Evolutionary conservation across 1,140 invertebrate genomes (phyloP).

Genomic region (Zaprionus tsacasi): DNA sequence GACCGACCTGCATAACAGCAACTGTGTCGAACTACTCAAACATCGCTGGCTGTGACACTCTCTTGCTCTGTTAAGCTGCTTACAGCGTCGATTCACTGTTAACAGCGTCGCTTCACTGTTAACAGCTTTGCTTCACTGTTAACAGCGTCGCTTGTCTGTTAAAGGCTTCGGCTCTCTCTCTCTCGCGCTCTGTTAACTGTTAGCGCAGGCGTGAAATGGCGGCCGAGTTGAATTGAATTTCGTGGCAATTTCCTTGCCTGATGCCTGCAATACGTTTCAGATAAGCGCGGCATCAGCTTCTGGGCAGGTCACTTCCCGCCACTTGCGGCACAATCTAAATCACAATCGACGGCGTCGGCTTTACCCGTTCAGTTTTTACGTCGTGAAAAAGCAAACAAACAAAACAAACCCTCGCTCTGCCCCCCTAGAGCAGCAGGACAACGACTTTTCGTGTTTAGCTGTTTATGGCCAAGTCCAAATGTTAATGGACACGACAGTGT

Average conservation of each 20-base stretch:
- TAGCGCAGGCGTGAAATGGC: slow-evolving; percentile 57
- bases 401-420: slow-evolving; percentile 51
- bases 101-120: slow-evolving; percentile 19
- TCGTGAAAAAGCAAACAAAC: slow-evolving; percentile 49
- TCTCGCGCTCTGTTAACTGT: slow-evolving; percentile 21
- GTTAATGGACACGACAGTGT: slow-evolving; percentile 30
- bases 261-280: slow-evolving; percentile 67
- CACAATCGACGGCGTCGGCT: slow-evolving; percentile 4
- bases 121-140: slow-evolving; percentile 20
- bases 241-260: slow-evolving; percentile 64
- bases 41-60: not conserved
- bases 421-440: slow-evolving; percentile 50
- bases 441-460: slow-evolving; percentile 55
- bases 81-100: slow-evolving; percentile 17
- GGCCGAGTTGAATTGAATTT: slow-evolving; percentile 62
- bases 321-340: slow-evolving; percentile 33
- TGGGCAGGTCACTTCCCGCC: slow-evolving; percentile 42
- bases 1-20: slow-evolving; percentile 5
- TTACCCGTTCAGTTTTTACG: slow-evolving; percentile 46
- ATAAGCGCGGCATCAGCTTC: slow-evolving; percentile 66
- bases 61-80: slow-evolving; percentile 16
- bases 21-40: slow-evolving; percentile 18
- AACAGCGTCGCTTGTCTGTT: not conserved
- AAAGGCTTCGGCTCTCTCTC: slow-evolving; percentile 23
- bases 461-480: slow-evolving; percentile 35